These are phyloP conservation scores for Choreutis nemorana DNA, from an alignment of 2,888 invertebrate species.

Conservation along the genomic window DNA sequence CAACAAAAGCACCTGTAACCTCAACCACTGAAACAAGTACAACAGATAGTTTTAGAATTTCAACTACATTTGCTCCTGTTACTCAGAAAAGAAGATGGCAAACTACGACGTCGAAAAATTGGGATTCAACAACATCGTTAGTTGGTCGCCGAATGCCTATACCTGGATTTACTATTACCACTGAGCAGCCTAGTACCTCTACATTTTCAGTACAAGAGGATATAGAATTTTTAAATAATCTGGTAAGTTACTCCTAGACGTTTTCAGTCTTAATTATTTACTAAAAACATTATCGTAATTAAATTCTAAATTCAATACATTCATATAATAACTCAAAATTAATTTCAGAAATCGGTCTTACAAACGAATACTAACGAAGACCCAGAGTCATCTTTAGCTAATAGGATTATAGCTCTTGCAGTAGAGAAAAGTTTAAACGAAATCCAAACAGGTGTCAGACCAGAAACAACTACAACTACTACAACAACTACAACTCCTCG, in stretches of 20 bases:
- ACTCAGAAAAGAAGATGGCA: constrained; percentile 25
- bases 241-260: constrained; percentile 45
- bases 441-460: constrained; percentile 33
- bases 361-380: constrained; percentile 43
- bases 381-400: constrained; percentile 55
- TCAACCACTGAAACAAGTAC: constrained; percentile 20
- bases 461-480: constrained; percentile 20
- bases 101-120: constrained; percentile 25
- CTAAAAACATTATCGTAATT: not conserved
- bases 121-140: constrained; percentile 16
- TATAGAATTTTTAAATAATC: constrained; percentile 66
- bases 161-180: constrained; percentile 30
- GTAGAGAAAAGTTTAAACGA: constrained; percentile 58
- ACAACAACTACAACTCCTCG: constrained; percentile 32
- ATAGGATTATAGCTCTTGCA: constrained; percentile 62
- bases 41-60: constrained; percentile 39
- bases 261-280: not conserved
- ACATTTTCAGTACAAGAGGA: constrained; percentile 65
- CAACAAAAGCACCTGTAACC: constrained; percentile 25
- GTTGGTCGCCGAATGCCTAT: constrained; percentile 25
- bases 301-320: not conserved
- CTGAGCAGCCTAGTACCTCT: constrained; percentile 48
- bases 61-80: constrained; percentile 42
- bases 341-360: constrained; percentile 52
- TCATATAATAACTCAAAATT: not conserved